Percentiles rank a stretch among this genome's conserved stretches.
Evolutionary conservation across 2,797 vertebrate species (phyloP).

Genomic region (Enteromius unitaeniatus): DNA sequence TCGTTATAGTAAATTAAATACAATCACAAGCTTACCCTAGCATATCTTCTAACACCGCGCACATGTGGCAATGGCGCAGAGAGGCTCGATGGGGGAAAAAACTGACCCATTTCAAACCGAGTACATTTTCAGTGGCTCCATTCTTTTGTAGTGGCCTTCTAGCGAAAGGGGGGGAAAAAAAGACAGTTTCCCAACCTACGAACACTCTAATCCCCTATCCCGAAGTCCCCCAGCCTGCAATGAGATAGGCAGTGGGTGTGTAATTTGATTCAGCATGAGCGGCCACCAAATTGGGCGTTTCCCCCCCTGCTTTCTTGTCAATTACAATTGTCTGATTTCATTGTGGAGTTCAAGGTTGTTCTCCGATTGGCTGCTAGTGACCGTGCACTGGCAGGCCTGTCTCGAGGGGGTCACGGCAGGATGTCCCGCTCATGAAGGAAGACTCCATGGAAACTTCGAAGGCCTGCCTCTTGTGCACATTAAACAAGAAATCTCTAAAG

Average conservation of each 20-base stretch:
- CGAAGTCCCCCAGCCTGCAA: conserved; percentile 75
- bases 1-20: conserved; percentile 58
- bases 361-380: conserved; percentile 65
- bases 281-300: conserved; percentile 81
- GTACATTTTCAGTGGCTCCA: conserved; percentile 60
- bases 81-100: conserved; percentile 56
- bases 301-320: conserved; percentile 79
- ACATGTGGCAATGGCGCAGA: conserved; percentile 51
- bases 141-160: conserved; percentile 64
- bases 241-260: conserved; percentile 77
- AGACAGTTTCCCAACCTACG: conserved; percentile 67
- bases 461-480: conserved; percentile 59
- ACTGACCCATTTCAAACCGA: conserved; percentile 67
- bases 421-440: conserved; percentile 69
- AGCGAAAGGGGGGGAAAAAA: conserved; percentile 37
- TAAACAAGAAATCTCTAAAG: conserved; percentile 38
- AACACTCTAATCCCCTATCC: conserved; percentile 75
- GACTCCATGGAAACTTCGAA: conserved; percentile 66
- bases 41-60: conserved; percentile 46
- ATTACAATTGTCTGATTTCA: conserved; percentile 83
- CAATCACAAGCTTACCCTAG: conserved; percentile 57
- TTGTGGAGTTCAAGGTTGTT: conserved; percentile 70
- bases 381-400: conserved; percentile 51
- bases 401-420: conserved; percentile 70
- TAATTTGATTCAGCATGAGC: conserved; percentile 83